Conservation (phyloP, 2,797 vertebrate genomes). For the Scolopax bukidnonensis region DNA sequence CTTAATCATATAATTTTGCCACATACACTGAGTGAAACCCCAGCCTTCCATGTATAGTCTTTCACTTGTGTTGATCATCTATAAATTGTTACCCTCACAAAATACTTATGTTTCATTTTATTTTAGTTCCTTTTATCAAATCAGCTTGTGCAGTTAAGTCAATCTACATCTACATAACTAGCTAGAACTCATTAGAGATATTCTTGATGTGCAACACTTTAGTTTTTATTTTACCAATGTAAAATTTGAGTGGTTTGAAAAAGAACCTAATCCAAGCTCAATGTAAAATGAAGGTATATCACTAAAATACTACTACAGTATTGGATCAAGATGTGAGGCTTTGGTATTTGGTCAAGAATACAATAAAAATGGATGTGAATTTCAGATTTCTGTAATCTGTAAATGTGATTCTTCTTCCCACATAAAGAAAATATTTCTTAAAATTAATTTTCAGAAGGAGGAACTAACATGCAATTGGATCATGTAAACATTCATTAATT, state of each 20-base stretch:
- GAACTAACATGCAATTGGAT: neutral
- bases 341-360: neutral
- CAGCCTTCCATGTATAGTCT: neutral
- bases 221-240: neutral
- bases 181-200: neutral
- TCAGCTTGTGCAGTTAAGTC: constrained; percentile 21
- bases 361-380: neutral
- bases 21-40: neutral
- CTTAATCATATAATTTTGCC: neutral
- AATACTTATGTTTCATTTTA: neutral
- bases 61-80: constrained; percentile 22
- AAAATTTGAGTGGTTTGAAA: neutral
- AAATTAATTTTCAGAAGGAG: neutral
- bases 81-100: constrained; percentile 1
- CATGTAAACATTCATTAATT: neutral
- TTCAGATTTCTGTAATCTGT: neutral
- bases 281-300: neutral
- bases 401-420: neutral
- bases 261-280: neutral
- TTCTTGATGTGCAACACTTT: neutral
- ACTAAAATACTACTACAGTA: neutral
- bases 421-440: neutral
- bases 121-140: constrained; percentile 43
- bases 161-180: neutral
- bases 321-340: neutral